Conservation (phyloP, 2,888 invertebrate species). For the Strigamia maritima region DNA sequence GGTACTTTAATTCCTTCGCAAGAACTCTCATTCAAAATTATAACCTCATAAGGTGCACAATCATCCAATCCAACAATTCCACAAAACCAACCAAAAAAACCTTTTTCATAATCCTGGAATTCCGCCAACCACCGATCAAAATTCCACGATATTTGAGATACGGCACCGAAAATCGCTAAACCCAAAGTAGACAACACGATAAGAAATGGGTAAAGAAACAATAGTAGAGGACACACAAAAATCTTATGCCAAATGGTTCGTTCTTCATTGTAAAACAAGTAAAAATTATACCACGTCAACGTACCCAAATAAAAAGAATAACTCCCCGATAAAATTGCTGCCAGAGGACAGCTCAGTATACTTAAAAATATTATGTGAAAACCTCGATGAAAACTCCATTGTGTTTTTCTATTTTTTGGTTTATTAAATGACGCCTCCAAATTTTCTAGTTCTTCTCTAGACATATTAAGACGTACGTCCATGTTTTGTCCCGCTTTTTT, state of each 20-base stretch:
- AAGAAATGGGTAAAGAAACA: slow-evolving; percentile 67
- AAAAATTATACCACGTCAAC: slow-evolving; percentile 72
- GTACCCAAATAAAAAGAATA: slow-evolving; percentile 74
- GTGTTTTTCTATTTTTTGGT: slow-evolving; percentile 56
- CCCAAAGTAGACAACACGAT: slow-evolving; percentile 65
- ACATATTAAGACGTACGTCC: slow-evolving; percentile 69
- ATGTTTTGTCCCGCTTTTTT: slow-evolving; percentile 69
- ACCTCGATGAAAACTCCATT: slow-evolving; percentile 59
- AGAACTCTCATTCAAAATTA: slow-evolving; percentile 52
- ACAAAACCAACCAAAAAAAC: slow-evolving; percentile 75
- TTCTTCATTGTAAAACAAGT: slow-evolving; percentile 67
- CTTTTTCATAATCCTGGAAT: slow-evolving; percentile 71
- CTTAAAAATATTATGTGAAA: slow-evolving; percentile 65
- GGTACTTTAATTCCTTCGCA: slow-evolving; percentile 41
- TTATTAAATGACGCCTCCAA: slow-evolving; percentile 59
- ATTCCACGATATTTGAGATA: slow-evolving; percentile 67
- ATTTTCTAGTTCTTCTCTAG: slow-evolving; percentile 66
- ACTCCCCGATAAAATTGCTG: slow-evolving; percentile 61
- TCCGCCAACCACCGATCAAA: slow-evolving; percentile 67
- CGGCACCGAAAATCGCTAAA: slow-evolving; percentile 65
- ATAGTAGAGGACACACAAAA: slow-evolving; percentile 64
- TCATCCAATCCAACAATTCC: slow-evolving; percentile 64
- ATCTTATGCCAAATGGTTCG: slow-evolving; percentile 63
- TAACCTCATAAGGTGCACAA: slow-evolving; percentile 72
- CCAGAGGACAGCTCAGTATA: slow-evolving; percentile 65